Evolutionary conservation across 2,113 vertebrate genomes (phyloP), one percentile per base, ranked within the genome.

Genomic region (Salminus brasiliensis): DNA sequence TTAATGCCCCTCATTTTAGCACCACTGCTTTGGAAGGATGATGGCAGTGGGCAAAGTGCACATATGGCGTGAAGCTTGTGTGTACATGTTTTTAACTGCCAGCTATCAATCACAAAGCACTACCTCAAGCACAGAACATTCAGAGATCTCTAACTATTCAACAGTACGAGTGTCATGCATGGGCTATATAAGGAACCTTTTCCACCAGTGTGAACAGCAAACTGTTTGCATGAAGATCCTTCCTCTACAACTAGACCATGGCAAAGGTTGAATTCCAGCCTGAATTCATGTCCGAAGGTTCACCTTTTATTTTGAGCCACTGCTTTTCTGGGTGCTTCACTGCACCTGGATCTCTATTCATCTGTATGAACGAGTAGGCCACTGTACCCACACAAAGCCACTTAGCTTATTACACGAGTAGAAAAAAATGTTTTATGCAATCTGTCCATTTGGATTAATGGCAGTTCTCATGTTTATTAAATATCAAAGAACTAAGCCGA

Each of bases 381-480:
- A 60, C 18, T 60, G 72, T 18, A 27, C 55, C 55, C 36, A 60
- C 9, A 30, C 55, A 30, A 8, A n/a, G 10, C 36, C 72, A 60
- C 15, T 59, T 59, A 43, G 25, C 23, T 60, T 29, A 36, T 66
- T 63, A 63, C 60, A 63, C 7, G 30, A 34, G 62, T 10, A 39
- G n/a, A 39, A 60, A 59, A 60, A 59, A 32, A 63, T 63, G 34
- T 36, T 66, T 74, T 36, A 39, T 76, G 74, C 18, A 52, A 53
- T 45, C 32, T 16, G 36, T 29, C 43, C 2, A 32, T 65, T 36
- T 66, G 62, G 62, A 66, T 65, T 36, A 65, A 62, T 75, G 43
- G 0, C 6, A 36, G 18, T n/a, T 29, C 34, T 60, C 34, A 18
- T 1, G 3, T 41, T 73, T 9, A 73, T 27, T 57, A 72, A 73